phyloP scores from a whole-genome alignment of 1,140 invertebrate genomes.

The Papilio helenus region DNA sequence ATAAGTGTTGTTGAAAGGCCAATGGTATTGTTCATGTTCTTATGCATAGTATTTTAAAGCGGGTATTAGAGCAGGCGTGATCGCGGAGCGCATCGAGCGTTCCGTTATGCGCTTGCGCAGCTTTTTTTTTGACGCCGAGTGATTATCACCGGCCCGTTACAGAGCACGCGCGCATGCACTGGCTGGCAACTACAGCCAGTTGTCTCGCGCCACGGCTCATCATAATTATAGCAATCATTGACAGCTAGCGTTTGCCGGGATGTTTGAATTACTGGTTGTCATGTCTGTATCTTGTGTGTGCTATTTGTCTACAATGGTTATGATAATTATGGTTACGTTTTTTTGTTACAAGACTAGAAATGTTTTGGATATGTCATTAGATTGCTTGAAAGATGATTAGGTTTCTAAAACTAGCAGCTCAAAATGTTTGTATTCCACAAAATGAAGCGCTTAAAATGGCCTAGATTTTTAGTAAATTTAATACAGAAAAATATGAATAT shows the following conservation, averaged over 20 bases:
- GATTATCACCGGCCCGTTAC: conserved; percentile 74
- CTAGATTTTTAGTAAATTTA: not conserved
- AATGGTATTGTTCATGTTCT: conserved; percentile 1
- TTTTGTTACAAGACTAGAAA: not conserved
- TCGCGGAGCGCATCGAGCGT: conserved; percentile 67
- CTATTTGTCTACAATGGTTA: not conserved
- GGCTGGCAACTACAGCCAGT: conserved; percentile 15
- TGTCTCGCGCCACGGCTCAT: not conserved
- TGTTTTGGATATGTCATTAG: too few species aligned
- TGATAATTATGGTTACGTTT: not conserved
- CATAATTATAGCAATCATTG: conserved; percentile 30
- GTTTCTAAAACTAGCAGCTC: too few species aligned
- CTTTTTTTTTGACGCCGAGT: conserved; percentile 63
- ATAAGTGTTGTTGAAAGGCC: not conserved
- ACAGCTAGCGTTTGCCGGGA: conserved; percentile 25
- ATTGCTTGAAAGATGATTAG: too few species aligned
- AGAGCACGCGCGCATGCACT: conserved; percentile 62
- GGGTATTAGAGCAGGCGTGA: conserved; percentile 43
- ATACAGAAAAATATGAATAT: conserved; percentile 4
- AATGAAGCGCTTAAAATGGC: not conserved
- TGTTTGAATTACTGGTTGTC: conserved; percentile 24
- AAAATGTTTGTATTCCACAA: not conserved
- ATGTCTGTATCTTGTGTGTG: conserved; percentile 14
- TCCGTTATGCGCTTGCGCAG: conserved; percentile 69
- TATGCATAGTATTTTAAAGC: conserved; percentile 27